Base-by-base conservation (phyloP, 2,113 vertebrate species). In the Pionites leucogaster region DNA sequence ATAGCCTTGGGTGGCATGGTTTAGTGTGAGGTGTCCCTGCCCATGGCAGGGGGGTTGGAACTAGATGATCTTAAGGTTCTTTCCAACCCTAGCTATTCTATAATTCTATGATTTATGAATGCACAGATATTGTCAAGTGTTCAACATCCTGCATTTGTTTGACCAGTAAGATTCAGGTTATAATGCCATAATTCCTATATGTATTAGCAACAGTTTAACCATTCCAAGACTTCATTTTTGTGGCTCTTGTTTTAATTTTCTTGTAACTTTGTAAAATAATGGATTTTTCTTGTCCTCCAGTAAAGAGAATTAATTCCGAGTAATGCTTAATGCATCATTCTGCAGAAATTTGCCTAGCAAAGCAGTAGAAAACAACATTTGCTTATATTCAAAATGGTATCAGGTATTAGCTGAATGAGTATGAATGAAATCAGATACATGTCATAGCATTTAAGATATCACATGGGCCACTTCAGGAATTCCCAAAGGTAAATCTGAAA, bases 151-250 rank as follows among this genome's bases (percentile, higher is more conserved):
- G 17, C 35, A 52, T 23, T 39, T 3, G 0, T 0, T 17, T 13
- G 10, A 71, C 9, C 35, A 52, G 31, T 3, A 41, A 7, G 24
- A 65, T 20, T 39, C 2, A 28, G 3, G 24, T 35, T 19, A 28
- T 2, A 47, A 14, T 10, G 33, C 5, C 3, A n/a, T 1, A 2
- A 0, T 41, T 82, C 41, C 28, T 78, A 2, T 4, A 27, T 1
- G 7, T 11, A 29, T 62, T 64, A 71, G 4, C 13, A 79, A 25
- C n/a, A 44, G 17, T 5, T 3, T 3, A 37, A 33, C 11, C 11
- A 29, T 41, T 41, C 24, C 28, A 44, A 37, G 0, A 68, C 65
- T 10, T 24, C 20, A 24, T 33, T 42, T 67, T 55, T 29, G 1
- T 0, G 4, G 15, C 29, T 55, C 29, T n/a, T 53, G 3, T 33